Conservation (phyloP, 2,888 invertebrate species). For the Andrena bicolor region DNA sequence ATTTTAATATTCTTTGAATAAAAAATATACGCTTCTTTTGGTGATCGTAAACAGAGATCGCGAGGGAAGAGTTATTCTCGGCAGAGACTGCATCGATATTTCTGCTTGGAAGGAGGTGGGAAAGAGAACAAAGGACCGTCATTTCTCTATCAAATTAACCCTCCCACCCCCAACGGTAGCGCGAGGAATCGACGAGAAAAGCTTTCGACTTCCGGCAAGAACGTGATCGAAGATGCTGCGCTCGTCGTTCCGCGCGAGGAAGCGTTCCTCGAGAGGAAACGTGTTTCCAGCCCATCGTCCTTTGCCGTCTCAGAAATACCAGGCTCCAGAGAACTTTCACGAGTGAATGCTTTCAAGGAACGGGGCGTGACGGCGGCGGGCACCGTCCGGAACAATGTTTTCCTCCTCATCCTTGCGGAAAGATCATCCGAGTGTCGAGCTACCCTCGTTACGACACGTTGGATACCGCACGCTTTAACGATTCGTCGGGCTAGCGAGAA, state of each 20-base stretch:
- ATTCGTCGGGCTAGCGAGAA: background rate
- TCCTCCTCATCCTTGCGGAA: constrained; percentile 6
- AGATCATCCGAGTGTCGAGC: constrained; percentile 12
- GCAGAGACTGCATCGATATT: constrained; percentile 1
- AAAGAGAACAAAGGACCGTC: constrained; percentile 13
- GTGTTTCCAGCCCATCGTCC: constrained; percentile 45
- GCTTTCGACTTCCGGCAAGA: constrained; percentile 49
- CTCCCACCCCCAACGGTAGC: background rate
- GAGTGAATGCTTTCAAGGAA: constrained; percentile 52
- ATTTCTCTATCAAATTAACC: constrained; percentile 55
- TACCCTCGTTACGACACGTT: background rate
- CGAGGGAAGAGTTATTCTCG: background rate
- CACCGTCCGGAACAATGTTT: constrained; percentile 27
- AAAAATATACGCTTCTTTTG: too few relatives aligned
- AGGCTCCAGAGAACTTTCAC: constrained; percentile 44
- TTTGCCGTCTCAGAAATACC: constrained; percentile 41
- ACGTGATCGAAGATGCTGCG: constrained; percentile 56
- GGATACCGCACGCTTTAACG: constrained; percentile 1
- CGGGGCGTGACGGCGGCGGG: constrained; percentile 43
- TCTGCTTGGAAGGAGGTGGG: background rate
- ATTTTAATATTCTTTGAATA: too few relatives aligned
- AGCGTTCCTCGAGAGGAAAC: constrained; percentile 44
- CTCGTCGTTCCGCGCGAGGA: constrained; percentile 20
- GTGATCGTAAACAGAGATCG: background rate
- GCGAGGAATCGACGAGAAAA: constrained; percentile 3